Evolutionary conservation across 2,888 invertebrate species (phyloP).

Genomic region (Esperia sulphurella): DNA sequence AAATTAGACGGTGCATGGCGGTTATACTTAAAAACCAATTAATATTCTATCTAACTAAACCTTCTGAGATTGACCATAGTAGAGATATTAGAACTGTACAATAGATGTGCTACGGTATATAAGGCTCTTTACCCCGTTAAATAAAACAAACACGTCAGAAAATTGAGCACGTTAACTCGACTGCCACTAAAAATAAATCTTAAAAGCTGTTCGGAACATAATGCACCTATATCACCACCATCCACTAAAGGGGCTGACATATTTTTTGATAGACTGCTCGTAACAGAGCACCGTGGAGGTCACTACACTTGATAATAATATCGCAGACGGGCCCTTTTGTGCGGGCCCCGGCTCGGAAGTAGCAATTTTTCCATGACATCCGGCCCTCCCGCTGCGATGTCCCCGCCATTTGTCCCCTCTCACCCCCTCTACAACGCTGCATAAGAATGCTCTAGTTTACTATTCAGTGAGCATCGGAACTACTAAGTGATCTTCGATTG

Average conservation of each 20-base stretch:
- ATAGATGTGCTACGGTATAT: no score
- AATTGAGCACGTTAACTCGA: background rate
- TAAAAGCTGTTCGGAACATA: background rate
- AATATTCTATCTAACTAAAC: no score
- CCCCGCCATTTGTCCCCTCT: slow-evolving; percentile 37
- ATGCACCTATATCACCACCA: slow-evolving; percentile 11
- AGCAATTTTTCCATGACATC: slow-evolving; percentile 72
- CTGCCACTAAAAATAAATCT: background rate
- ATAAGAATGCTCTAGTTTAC: slow-evolving; percentile 32
- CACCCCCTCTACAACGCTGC: slow-evolving; percentile 27
- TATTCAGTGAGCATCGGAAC: no score
- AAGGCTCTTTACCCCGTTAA: no score
- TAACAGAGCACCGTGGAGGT: slow-evolving; percentile 46
- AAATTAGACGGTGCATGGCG: no score
- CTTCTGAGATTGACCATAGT: no score
- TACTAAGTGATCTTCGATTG: no score
- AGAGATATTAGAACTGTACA: no score
- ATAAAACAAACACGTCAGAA: background rate
- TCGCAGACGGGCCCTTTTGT: slow-evolving; percentile 58
- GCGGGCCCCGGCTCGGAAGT: slow-evolving; percentile 58
- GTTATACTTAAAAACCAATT: no score
- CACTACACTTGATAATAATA: slow-evolving; percentile 62
- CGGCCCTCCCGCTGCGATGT: slow-evolving; percentile 58
- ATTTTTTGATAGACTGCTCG: slow-evolving; percentile 48
- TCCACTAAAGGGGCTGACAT: slow-evolving; percentile 37